Conservation (phyloP, 2,113 vertebrate species). For the Notarius lentiginosus region DNA sequence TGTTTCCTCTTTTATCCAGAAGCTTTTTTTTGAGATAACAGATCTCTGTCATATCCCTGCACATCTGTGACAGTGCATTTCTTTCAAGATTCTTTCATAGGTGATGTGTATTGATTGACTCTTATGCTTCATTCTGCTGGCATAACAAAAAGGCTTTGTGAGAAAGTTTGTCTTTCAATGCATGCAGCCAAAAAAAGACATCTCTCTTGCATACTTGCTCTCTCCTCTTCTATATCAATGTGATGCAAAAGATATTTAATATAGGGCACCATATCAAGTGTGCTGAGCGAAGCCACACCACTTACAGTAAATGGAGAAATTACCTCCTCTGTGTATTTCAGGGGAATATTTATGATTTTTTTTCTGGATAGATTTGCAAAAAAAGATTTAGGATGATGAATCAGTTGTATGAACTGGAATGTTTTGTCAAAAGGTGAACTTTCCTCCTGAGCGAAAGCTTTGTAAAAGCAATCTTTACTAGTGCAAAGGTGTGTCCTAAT, state of each 20-base stretch:
- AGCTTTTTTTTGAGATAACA: slow-evolving; percentile 55
- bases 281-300: slow-evolving; percentile 29
- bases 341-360: slow-evolving; percentile 12
- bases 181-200: slow-evolving; percentile 40
- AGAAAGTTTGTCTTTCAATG: slow-evolving; percentile 66
- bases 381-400: slow-evolving; percentile 8
- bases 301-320: slow-evolving; percentile 25
- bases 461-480: background rate
- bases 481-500: background rate
- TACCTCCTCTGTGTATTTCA: slow-evolving; percentile 22
- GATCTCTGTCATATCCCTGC: slow-evolving; percentile 41
- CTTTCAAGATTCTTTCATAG: slow-evolving; percentile 46
- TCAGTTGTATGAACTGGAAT: background rate
- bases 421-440: slow-evolving; percentile 24
- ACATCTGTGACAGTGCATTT: slow-evolving; percentile 18
- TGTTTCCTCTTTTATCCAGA: slow-evolving; percentile 46
- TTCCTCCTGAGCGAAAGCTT: background rate
- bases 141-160: slow-evolving; percentile 61
- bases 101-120: slow-evolving; percentile 59
- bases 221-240: slow-evolving; percentile 64
- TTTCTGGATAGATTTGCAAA: background rate
- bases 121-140: slow-evolving; percentile 65
- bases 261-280: slow-evolving; percentile 63
- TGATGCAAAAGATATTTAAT: slow-evolving; percentile 53
- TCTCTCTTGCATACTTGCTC: slow-evolving; percentile 47